A percentile compares a stretch with the other conserved stretches of the same genome.
These are phyloP conservation scores for Halictus quadricinctus DNA, from an alignment of 2,888 invertebrate genomes.

Conservation along the genomic window DNA sequence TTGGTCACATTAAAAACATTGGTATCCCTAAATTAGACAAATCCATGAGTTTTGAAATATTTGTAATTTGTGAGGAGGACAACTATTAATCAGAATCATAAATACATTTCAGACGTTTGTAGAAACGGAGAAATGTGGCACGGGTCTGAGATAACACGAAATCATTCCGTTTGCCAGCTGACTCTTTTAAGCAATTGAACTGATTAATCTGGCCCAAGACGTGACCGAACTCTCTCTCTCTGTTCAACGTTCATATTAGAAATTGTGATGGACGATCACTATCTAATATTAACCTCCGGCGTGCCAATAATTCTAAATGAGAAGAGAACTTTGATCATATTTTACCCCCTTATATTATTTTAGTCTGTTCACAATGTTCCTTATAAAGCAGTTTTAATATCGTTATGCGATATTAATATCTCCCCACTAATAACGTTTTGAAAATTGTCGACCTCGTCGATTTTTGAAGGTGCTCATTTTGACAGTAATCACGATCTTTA, in stretches of 20 bases:
- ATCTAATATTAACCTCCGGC: background rate
- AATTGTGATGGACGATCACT: background rate
- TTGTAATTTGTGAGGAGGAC: background rate
- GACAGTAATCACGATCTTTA: background rate
- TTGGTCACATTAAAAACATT: no score
- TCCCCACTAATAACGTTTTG: background rate
- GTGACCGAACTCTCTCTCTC: background rate
- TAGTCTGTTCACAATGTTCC: background rate
- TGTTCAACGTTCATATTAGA: background rate
- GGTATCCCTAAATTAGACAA: no score
- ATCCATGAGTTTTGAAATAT: background rate
- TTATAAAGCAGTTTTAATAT: background rate
- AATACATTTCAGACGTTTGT: background rate
- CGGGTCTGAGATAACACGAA: background rate
- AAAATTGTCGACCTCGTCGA: background rate
- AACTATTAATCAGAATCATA: background rate
- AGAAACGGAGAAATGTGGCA: background rate
- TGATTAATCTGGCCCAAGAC: background rate
- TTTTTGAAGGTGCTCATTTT: background rate
- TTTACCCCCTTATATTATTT: background rate
- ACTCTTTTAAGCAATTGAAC: slow-evolving; percentile 11
- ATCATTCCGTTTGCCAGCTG: slow-evolving; percentile 6
- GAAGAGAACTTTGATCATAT: background rate
- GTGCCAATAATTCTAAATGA: background rate
- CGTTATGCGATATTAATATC: no score